These are phyloP conservation scores for Pristionchus entomophagus DNA, from an alignment of 2,888 invertebrate genomes.

Conservation along the genomic window DNA sequence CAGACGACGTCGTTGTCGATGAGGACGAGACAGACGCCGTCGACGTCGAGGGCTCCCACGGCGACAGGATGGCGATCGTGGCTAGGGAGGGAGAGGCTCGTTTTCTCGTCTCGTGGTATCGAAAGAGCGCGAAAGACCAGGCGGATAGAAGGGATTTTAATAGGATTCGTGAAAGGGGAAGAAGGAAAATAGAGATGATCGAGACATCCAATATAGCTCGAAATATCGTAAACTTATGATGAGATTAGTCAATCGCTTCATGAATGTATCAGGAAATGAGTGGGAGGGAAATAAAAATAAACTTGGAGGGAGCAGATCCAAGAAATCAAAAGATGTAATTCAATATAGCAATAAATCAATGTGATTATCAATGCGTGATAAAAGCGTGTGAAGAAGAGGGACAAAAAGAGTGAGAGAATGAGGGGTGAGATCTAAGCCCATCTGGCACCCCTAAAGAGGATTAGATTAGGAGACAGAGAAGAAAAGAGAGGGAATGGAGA, in stretches of 20 bases:
- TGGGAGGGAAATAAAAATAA: background rate
- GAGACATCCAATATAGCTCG: background rate
- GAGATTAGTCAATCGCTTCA: background rate
- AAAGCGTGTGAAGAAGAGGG: background rate
- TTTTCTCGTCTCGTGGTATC: too few species aligned
- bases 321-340: too few species aligned
- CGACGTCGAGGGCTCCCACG: conserved; percentile 16
- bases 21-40: background rate
- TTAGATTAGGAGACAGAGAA: background rate
- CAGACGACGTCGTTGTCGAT: background rate
- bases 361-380: background rate
- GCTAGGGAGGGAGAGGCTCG: background rate
- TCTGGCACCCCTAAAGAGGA: conserved; percentile 27
- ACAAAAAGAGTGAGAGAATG: conserved; percentile 18
- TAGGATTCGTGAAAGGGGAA: background rate
- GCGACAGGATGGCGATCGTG: conserved; percentile 3
- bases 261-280: background rate
- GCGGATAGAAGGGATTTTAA: background rate
- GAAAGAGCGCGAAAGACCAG: conserved; percentile 12
- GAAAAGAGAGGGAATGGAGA: background rate
- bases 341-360: background rate
- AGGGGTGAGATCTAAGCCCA: background rate
- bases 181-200: background rate
- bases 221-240: background rate
- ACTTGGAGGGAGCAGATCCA: too few species aligned